phyloP scores from a whole-genome alignment of 2,888 invertebrate genomes.

The Aphodius granarius region DNA sequence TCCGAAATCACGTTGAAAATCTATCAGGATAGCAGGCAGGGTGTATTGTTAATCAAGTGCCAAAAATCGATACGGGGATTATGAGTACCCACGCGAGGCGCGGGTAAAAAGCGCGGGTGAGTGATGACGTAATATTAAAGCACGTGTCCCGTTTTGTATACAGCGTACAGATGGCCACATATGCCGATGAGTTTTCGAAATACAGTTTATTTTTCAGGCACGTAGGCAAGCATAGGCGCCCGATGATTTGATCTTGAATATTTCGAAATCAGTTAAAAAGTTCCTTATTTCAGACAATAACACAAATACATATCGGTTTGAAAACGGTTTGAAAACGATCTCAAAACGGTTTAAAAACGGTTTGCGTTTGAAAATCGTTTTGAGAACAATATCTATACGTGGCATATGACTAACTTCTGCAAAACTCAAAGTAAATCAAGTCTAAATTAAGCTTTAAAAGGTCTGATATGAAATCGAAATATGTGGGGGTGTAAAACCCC shows the following conservation, averaged over 20 bases:
- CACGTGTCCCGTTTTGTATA: constrained; percentile 4
- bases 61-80: background rate
- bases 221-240: background rate
- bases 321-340: constrained; percentile 52
- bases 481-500: background rate
- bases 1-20: background rate
- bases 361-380: too few species aligned
- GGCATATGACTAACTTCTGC: too few species aligned
- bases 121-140: constrained; percentile 16
- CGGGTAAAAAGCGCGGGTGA: constrained; percentile 4
- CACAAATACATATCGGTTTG: too few species aligned
- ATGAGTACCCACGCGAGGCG: background rate
- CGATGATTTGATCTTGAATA: too few species aligned
- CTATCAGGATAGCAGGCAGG: background rate
- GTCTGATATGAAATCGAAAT: too few species aligned
- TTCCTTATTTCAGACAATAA: too few species aligned
- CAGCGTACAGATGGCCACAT: constrained; percentile 14
- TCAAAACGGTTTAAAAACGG: too few species aligned
- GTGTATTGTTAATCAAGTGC: background rate
- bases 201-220: constrained; percentile 4
- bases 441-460: background rate
- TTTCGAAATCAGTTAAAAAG: too few species aligned
- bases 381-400: too few species aligned
- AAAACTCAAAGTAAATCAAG: too few species aligned
- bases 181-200: constrained; percentile 18